These are phyloP conservation scores for Burhinus oedicnemus DNA, from an alignment of 2,113 vertebrate species.

Conservation along the genomic window DNA sequence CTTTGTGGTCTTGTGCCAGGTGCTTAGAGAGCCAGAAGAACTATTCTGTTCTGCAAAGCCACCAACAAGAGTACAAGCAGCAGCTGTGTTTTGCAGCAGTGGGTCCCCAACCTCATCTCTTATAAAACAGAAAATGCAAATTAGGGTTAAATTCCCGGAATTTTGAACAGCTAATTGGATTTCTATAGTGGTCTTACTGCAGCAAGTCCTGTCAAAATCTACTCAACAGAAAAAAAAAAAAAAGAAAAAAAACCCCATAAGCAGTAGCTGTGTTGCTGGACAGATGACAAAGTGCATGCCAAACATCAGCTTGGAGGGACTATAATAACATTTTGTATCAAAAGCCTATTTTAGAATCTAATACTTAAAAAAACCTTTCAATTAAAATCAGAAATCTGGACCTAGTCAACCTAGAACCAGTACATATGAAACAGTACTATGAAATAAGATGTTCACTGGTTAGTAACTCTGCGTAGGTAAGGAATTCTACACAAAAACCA, in stretches of 20 bases:
- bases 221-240: background rate
- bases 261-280: background rate
- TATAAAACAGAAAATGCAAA: constrained; percentile 52
- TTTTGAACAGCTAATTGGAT: constrained; percentile 46
- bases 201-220: background rate
- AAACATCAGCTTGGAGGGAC: background rate
- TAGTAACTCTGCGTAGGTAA: background rate
- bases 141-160: constrained; percentile 32
- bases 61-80: background rate
- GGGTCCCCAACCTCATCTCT: background rate
- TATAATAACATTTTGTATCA: background rate
- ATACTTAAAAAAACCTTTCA: background rate
- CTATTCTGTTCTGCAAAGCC: constrained; percentile 10
- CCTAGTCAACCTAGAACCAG: background rate
- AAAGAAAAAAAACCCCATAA: background rate
- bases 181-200: background rate
- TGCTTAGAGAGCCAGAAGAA: background rate
- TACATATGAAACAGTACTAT: background rate
- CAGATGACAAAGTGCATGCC: background rate
- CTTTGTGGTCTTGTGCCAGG: constrained; percentile 15
- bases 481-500: background rate
- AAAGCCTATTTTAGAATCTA: constrained; percentile 1
- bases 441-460: background rate
- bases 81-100: constrained; percentile 57
- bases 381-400: background rate